These are phyloP conservation scores for Galemys pyrenaicus DNA, from an alignment of 2,113 vertebrate genomes.

Conservation along the genomic window DNA sequence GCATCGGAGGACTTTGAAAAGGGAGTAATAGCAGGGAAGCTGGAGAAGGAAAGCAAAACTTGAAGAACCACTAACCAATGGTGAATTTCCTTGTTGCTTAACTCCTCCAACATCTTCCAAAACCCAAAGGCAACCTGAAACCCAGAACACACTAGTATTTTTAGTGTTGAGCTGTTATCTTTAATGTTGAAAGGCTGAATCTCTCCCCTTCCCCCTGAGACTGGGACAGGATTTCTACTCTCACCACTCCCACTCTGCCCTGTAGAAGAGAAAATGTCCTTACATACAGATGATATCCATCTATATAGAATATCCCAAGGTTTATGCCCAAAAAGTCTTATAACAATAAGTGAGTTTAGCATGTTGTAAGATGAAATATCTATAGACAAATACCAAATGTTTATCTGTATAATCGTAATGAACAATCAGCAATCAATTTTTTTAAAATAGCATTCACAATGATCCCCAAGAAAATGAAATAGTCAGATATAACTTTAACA, in stretches of 20 bases:
- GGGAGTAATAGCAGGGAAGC: background rate
- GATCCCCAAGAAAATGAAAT: conserved; percentile 34
- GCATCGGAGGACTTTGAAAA: background rate
- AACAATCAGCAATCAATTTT: conserved; percentile 4
- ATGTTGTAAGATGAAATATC: background rate
- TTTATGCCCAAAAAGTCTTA: background rate
- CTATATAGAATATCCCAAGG: background rate
- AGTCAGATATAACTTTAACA: background rate
- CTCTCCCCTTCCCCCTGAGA: background rate
- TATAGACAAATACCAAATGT: conserved; percentile 5
- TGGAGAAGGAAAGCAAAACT: background rate
- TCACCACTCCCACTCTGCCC: background rate
- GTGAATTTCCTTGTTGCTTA: background rate
- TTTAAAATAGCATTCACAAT: background rate
- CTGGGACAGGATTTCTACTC: background rate
- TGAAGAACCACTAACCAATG: background rate
- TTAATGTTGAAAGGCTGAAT: background rate
- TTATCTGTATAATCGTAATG: background rate
- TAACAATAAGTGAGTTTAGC: background rate
- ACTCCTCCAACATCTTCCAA: background rate
- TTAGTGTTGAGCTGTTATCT: background rate
- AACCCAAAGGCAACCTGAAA: background rate
- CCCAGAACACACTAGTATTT: background rate
- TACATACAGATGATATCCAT: background rate
- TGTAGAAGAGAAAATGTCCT: background rate